Base-by-base conservation (phyloP, 2,113 vertebrate genomes). In the Euleptes europaea region DNA sequence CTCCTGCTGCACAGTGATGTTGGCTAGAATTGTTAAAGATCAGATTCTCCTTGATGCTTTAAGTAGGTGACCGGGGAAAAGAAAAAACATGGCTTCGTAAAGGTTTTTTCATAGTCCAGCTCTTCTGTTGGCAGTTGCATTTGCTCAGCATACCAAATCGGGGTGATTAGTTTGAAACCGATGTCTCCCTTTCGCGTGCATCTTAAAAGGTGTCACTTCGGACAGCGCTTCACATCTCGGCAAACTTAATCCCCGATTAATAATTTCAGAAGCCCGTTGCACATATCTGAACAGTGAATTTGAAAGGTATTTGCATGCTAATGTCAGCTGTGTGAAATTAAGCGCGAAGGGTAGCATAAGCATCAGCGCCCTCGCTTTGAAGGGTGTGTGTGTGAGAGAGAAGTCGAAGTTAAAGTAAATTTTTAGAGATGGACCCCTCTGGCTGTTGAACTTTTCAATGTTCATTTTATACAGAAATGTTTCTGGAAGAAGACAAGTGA, bases 321-420 rank as follows among this genome's bases (percentile, higher is more conserved):
- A 74, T 0, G 1, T 83, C 17, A 0, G 65, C 11, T 0, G 0
- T 47, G 21, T 72, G 65, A 69, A 85, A 40, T 63, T 28, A 84
- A 60, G 5, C 76, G 71, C 44, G 87, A 78, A 33, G 19, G 47
- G 15, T 72, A 83, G 28, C 5, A 49, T 33, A n/a, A 63, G 47
- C 40, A 86, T 35, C 28, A 72, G 49, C 8, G 23, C 63, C 70
- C 33, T 31, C 88, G 35, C 31, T 82, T 87, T 3, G 5, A 88
- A 44, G 31, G 44, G 40, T 57, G 54, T 54, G 51, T 15, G 51
- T 54, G 51, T 12, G 54, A 19, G 8, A 57, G 71, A 26, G n/a
- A 57, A 44, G 42, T 2, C 33, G 71, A 84, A 88, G 19, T 14
- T 74, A 83, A 69, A 2, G 0, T 1, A 60, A 47, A 63, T 72